Evolutionary conservation across 2,113 vertebrate species (phyloP).

Genomic region (Tautogolabrus adspersus): DNA sequence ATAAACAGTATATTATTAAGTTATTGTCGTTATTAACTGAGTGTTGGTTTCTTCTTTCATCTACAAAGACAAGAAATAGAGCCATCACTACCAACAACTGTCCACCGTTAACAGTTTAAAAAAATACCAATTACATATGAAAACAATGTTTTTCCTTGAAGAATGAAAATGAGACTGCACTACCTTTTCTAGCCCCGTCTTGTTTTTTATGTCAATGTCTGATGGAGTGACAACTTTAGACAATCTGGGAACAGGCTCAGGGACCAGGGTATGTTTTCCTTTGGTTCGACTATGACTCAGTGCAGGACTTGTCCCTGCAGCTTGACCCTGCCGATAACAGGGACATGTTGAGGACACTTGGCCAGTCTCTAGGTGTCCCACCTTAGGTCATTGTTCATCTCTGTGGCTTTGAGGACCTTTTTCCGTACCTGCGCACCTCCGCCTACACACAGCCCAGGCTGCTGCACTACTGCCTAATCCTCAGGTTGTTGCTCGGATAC

Average conservation of each 20-base stretch:
- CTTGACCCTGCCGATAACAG: constrained; percentile 53
- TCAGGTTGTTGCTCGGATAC: constrained; percentile 69
- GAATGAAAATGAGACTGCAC: too few relatives aligned
- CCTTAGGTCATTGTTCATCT: constrained; percentile 65
- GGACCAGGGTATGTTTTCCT: constrained; percentile 37
- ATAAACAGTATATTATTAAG: too few relatives aligned
- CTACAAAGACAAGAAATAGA: too few relatives aligned
- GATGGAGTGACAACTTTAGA: constrained; percentile 71
- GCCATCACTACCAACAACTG: too few relatives aligned
- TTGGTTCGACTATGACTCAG: constrained; percentile 61
- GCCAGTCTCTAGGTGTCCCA: constrained; percentile 60
- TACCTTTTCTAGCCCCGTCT: not conserved
- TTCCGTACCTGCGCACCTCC: constrained; percentile 75
- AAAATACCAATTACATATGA: too few relatives aligned
- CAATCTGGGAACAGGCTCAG: constrained; percentile 70
- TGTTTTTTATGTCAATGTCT: constrained; percentile 30
- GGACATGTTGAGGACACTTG: constrained; percentile 45
- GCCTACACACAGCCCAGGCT: constrained; percentile 70
- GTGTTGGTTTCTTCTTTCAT: too few relatives aligned
- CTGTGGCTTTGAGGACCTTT: constrained; percentile 73
- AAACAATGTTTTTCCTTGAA: too few relatives aligned
- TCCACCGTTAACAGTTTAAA: too few relatives aligned
- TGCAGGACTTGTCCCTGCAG: constrained; percentile 74
- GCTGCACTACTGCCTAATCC: constrained; percentile 64
- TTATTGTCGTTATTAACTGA: too few relatives aligned